phyloP scores from a whole-genome alignment of 2,113 vertebrate species.

The Hystrix cristata region DNA sequence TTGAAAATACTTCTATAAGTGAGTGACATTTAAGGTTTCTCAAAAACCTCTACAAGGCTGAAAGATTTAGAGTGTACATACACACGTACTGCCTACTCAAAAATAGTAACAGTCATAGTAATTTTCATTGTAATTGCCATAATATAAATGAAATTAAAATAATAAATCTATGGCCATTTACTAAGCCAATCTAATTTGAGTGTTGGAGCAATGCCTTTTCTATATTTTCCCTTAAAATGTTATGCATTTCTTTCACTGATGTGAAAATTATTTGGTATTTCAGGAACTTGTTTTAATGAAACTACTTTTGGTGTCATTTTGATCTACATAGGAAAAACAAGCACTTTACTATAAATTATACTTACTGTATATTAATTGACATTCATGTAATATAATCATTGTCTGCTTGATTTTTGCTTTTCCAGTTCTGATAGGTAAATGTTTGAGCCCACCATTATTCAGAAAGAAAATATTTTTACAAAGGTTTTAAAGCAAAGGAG shows the following conservation, averaged over 20 bases:
- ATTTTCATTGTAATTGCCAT: slow-evolving; percentile 19
- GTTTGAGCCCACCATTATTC: not conserved
- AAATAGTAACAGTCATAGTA: not conserved
- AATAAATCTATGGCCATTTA: not conserved
- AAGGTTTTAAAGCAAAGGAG: not conserved
- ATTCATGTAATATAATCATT: slow-evolving; percentile 6
- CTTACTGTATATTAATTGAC: not conserved
- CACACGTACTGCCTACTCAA: not conserved
- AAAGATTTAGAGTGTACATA: not conserved
- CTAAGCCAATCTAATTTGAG: not conserved
- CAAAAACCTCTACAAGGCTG: not conserved
- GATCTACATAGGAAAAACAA: not conserved
- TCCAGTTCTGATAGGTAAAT: not conserved
- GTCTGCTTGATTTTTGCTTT: slow-evolving; percentile 33
- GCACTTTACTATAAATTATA: not conserved
- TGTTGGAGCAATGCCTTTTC: not conserved
- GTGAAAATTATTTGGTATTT: not conserved
- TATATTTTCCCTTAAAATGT: not conserved
- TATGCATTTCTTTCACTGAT: not conserved
- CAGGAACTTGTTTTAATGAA: slow-evolving; percentile 13
- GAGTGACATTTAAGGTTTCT: not conserved
- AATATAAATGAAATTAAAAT: slow-evolving; percentile 45
- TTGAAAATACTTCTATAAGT: not conserved
- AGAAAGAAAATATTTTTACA: slow-evolving; percentile 14
- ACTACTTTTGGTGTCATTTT: slow-evolving; percentile 29